Conservation (phyloP, 2,888 invertebrate genomes). For the Callyntrura sp. region DNA sequence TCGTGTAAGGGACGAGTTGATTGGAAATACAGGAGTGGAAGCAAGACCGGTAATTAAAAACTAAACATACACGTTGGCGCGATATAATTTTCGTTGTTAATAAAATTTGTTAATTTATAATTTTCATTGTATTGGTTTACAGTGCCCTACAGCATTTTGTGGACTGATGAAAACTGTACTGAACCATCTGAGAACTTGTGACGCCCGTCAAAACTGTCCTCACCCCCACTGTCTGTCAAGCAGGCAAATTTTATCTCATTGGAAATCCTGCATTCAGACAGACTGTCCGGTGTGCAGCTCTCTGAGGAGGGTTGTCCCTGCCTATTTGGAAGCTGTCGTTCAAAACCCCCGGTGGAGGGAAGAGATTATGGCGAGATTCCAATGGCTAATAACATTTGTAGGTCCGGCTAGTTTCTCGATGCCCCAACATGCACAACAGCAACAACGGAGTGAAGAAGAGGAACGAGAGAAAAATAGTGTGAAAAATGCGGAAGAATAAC, state of each 20-base stretch:
- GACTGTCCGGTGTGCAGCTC: constrained; percentile 74
- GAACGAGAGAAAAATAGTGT: constrained; percentile 24
- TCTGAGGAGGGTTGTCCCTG: constrained; percentile 64
- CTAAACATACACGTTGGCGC: too few species aligned
- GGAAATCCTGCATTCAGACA: constrained; percentile 71
- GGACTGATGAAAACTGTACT: constrained; percentile 72
- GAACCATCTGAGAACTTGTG: constrained; percentile 68
- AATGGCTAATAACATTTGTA: constrained; percentile 65
- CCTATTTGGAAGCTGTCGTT: constrained; percentile 72
- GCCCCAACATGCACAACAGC: constrained; percentile 38
- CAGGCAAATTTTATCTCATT: constrained; percentile 75
- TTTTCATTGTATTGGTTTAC: constrained; percentile 3
- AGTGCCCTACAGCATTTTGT: constrained; percentile 75
- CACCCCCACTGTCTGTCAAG: constrained; percentile 72
- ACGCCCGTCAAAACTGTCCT: constrained; percentile 61
- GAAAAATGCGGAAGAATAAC: constrained; percentile 61
- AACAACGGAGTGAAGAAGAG: neutral
- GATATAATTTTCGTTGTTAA: too few species aligned
- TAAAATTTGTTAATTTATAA: too few species aligned
- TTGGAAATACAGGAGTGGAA: constrained; percentile 55
- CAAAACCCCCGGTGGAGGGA: constrained; percentile 71
- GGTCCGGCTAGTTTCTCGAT: constrained; percentile 37
- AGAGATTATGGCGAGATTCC: constrained; percentile 63
- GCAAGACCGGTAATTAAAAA: constrained; percentile 63
- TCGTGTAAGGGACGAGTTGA: constrained; percentile 70